Percentiles rank a stretch among this genome's conserved stretches.
These are phyloP conservation scores for Nannospalax galili DNA, from an alignment of 2,113 vertebrate species.

Conservation along the genomic window DNA sequence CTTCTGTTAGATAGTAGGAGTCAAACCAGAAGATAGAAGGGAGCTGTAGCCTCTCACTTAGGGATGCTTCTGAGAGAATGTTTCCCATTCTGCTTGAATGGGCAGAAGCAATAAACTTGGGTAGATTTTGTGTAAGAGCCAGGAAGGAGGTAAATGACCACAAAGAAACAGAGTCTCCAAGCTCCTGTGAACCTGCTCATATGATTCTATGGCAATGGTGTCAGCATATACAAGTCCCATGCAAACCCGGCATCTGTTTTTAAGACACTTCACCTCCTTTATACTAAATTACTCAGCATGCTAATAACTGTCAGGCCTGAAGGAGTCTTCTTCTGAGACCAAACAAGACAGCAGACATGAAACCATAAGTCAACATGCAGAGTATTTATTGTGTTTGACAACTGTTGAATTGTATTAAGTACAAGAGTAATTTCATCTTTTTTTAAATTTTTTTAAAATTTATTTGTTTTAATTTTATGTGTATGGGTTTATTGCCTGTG, in stretches of 20 bases:
- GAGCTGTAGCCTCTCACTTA: fast-evolving
- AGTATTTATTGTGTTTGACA: neutral
- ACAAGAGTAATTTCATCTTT: neutral
- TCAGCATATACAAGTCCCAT: too few species aligned
- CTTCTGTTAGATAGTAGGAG: neutral
- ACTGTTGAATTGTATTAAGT: neutral
- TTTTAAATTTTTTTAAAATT: neutral
- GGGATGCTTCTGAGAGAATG: neutral
- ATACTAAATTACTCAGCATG: neutral
- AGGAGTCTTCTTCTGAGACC: neutral
- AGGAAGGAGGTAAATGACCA: too few species aligned
- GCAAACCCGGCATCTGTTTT: too few species aligned
- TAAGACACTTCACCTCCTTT: neutral
- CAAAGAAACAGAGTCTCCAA: too few species aligned
- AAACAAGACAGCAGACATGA: neutral
- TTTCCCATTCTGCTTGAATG: neutral
- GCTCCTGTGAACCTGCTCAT: too few species aligned
- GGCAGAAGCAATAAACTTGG: neutral
- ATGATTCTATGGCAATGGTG: too few species aligned
- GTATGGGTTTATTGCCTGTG: too few species aligned
- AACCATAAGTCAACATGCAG: neutral
- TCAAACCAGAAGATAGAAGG: neutral
- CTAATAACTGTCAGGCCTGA: neutral
- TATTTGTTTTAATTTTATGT: neutral
- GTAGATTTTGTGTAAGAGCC: neutral